Percentiles rank a stretch among this genome's conserved stretches.
These are phyloP conservation scores for Hypomesus transpacificus DNA, from an alignment of 2,113 vertebrate genomes.

Conservation along the genomic window DNA sequence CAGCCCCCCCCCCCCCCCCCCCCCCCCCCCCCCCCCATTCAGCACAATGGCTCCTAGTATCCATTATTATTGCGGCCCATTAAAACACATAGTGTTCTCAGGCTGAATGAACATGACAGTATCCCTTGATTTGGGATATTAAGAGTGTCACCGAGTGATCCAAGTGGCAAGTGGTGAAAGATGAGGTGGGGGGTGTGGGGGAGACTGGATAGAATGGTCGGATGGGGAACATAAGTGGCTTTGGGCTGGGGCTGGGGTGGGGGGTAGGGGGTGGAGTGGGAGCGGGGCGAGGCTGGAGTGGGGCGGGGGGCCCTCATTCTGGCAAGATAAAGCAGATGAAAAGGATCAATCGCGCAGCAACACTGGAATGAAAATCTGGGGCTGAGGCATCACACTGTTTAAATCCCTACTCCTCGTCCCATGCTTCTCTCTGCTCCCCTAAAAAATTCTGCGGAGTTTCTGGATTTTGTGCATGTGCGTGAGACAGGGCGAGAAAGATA, in stretches of 20 bases:
- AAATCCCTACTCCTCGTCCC: slow-evolving; percentile 7
- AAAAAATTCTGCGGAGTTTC: too few species aligned
- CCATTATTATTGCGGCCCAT: background rate
- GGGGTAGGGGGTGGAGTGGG: too few species aligned
- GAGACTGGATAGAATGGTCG: background rate
- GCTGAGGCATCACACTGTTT: slow-evolving; percentile 16
- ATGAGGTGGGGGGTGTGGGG: background rate
- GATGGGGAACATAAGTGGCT: too few species aligned
- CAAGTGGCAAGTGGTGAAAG: background rate
- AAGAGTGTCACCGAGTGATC: background rate
- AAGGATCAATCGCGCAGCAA: slow-evolving; percentile 18
- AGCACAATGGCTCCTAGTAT: too few species aligned
- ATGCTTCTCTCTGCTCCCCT: too few species aligned
- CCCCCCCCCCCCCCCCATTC: background rate
- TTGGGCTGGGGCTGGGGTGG: too few species aligned
- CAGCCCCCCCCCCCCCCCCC: background rate
- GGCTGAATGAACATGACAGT: slow-evolving; percentile 21
- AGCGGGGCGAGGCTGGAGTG: too few species aligned
- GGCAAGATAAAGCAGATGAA: slow-evolving; percentile 25
- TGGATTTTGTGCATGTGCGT: background rate
- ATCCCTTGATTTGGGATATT: slow-evolving; percentile 32
- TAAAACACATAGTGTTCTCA: slow-evolving; percentile 16
- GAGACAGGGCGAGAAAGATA: background rate
- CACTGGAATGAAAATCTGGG: background rate
- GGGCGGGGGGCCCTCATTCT: too few species aligned